phyloP scores from a whole-genome alignment of 2,888 invertebrate genomes.

The Hypselothyrea guttata region DNA sequence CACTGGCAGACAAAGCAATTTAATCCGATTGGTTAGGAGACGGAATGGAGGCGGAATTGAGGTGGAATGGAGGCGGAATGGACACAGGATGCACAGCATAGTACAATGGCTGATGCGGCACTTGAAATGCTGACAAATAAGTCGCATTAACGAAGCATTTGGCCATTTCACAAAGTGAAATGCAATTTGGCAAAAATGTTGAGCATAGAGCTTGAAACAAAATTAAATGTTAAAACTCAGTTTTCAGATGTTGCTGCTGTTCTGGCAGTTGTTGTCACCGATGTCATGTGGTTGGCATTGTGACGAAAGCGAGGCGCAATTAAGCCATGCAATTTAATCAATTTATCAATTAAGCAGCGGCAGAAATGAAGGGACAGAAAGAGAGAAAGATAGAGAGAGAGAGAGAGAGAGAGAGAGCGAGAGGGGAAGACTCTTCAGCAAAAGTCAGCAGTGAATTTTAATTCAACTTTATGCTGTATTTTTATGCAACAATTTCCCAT shows the following conservation, averaged over 20 bases:
- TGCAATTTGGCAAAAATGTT: slow-evolving; percentile 56
- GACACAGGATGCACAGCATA: too few relatives aligned
- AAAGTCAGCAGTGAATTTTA: slow-evolving; percentile 10
- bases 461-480: slow-evolving; percentile 2
- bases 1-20: slow-evolving; percentile 42
- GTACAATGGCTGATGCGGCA: slow-evolving; percentile 40
- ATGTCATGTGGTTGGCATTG: slow-evolving; percentile 40
- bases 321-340: slow-evolving; percentile 74
- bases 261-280: slow-evolving; percentile 14
- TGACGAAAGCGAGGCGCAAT: slow-evolving; percentile 55
- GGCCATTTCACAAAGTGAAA: slow-evolving; percentile 48
- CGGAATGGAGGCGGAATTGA: too few relatives aligned
- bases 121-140: slow-evolving; percentile 70
- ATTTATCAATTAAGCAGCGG: slow-evolving; percentile 68
- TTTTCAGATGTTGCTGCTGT: too few relatives aligned
- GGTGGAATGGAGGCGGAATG: slow-evolving; percentile 8
- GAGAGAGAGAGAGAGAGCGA: slow-evolving; percentile 5
- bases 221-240: slow-evolving; percentile 57
- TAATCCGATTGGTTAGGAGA: slow-evolving; percentile 33
- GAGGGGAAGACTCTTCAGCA: slow-evolving; percentile 21
- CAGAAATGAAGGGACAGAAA: too few relatives aligned
- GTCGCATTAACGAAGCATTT: slow-evolving; percentile 65
- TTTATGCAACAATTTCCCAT: slow-evolving; percentile 7
- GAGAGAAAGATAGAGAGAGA: slow-evolving; percentile 3
- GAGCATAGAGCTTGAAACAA: background rate